Evolutionary conservation across 2,113 vertebrate genomes (phyloP).

Genomic region (Lampris incognitus): DNA sequence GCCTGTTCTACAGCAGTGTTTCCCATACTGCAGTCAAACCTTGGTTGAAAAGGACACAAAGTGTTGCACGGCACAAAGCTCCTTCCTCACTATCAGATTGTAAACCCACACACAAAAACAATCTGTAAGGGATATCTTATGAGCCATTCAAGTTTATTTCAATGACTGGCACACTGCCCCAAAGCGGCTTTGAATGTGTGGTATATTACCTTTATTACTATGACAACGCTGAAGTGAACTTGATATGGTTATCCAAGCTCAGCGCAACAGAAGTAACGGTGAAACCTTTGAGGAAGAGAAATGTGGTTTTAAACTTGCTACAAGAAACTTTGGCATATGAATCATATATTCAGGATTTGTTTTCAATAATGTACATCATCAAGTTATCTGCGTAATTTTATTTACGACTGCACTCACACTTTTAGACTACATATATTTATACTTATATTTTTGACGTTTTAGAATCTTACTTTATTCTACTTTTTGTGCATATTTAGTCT

Average conservation of each 20-base stretch:
- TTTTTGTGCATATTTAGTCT: no score
- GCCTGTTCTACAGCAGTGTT: constrained; percentile 19
- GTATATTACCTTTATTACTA: constrained; percentile 9
- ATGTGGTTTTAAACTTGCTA: neutral
- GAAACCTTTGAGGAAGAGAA: constrained; percentile 20
- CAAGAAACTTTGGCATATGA: no score
- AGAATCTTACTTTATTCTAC: no score
- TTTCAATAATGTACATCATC: no score
- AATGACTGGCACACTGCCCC: constrained; percentile 22
- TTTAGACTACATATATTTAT: no score
- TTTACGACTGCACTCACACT: no score
- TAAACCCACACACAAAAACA: no score
- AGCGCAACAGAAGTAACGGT: constrained; percentile 24
- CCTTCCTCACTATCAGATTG: no score
- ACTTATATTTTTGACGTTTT: no score
- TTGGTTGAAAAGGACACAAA: constrained; percentile 32
- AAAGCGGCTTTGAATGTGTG: constrained; percentile 11
- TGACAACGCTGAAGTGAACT: constrained; percentile 15
- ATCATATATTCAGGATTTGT: no score
- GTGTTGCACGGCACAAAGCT: constrained; percentile 9
- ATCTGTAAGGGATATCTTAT: neutral
- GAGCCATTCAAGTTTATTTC: constrained; percentile 11
- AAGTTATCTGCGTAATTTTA: no score
- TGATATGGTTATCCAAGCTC: constrained; percentile 8
- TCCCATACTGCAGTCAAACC: constrained; percentile 24